Conservation (phyloP, 2,797 vertebrate species). For the Rallus crepitans region DNA sequence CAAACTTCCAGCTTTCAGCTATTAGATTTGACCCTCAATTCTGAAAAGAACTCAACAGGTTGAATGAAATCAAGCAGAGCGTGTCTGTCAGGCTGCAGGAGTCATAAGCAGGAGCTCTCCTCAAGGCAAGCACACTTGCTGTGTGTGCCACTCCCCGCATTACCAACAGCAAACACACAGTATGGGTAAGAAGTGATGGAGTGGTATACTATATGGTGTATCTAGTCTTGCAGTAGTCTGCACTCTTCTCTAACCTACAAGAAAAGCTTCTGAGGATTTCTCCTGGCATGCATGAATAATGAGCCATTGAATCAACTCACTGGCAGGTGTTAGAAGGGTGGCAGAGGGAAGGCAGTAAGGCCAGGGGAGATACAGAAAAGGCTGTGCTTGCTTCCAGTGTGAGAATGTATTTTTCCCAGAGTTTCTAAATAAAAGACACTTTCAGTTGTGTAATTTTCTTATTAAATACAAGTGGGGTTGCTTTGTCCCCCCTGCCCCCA, state of each 20-base stretch:
- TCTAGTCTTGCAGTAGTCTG: neutral
- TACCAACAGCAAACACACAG: neutral
- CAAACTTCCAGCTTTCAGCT: neutral
- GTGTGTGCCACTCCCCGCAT: accelerated
- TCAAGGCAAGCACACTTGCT: accelerated
- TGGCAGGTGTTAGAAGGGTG: neutral
- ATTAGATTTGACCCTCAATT: neutral
- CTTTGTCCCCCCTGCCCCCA: neutral
- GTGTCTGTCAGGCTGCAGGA: neutral
- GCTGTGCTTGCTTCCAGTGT: neutral
- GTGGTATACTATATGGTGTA: accelerated
- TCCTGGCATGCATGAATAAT: neutral
- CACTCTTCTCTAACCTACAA: neutral
- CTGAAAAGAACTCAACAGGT: neutral
- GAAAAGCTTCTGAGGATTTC: neutral
- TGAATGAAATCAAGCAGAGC: neutral
- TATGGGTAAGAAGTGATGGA: neutral
- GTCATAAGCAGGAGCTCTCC: neutral
- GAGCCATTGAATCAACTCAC: neutral
- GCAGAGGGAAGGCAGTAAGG: accelerated
- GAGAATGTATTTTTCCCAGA: neutral
- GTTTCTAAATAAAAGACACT: neutral
- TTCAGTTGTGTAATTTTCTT: neutral
- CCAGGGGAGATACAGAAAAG: neutral
- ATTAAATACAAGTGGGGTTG: neutral